These are phyloP conservation scores for Polypedilum pembai DNA, from an alignment of 1,140 invertebrate genomes.

Conservation along the genomic window DNA sequence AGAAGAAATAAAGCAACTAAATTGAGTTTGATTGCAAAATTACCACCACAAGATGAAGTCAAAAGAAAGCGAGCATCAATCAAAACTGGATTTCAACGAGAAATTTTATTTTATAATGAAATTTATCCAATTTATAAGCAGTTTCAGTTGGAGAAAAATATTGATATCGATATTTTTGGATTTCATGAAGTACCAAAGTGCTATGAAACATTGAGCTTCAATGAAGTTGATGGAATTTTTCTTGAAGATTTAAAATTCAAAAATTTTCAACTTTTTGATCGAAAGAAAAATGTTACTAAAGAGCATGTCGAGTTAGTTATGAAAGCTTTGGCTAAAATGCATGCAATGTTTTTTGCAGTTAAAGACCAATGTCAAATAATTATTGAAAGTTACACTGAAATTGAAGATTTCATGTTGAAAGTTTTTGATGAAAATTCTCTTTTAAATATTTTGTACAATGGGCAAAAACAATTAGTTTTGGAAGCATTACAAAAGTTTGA, in stretches of 20 bases:
- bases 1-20: background rate
- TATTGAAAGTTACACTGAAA: background rate
- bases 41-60: constrained; percentile 36
- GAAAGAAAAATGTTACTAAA: constrained; percentile 42
- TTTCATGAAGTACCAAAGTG: constrained; percentile 42
- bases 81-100: constrained; percentile 38
- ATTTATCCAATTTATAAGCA: constrained; percentile 37
- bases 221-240: constrained; percentile 45
- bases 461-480: constrained; percentile 36
- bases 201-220: constrained; percentile 38
- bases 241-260: constrained; percentile 47
- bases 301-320: constrained; percentile 45
- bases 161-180: constrained; percentile 33
- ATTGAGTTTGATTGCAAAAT: constrained; percentile 36
- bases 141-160: constrained; percentile 37
- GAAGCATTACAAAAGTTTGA: constrained; percentile 30
- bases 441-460: constrained; percentile 35
- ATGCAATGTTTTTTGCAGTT: constrained; percentile 48
- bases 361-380: constrained; percentile 34
- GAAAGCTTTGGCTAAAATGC: constrained; percentile 47
- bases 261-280: constrained; percentile 45
- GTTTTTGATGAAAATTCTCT: constrained; percentile 33
- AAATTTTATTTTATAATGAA: constrained; percentile 39
- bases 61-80: constrained; percentile 39
- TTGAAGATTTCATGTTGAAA: constrained; percentile 40